Evolutionary conservation across 2,888 invertebrate genomes (phyloP).

Genomic region (Lissocephala sabroskyi): DNA sequence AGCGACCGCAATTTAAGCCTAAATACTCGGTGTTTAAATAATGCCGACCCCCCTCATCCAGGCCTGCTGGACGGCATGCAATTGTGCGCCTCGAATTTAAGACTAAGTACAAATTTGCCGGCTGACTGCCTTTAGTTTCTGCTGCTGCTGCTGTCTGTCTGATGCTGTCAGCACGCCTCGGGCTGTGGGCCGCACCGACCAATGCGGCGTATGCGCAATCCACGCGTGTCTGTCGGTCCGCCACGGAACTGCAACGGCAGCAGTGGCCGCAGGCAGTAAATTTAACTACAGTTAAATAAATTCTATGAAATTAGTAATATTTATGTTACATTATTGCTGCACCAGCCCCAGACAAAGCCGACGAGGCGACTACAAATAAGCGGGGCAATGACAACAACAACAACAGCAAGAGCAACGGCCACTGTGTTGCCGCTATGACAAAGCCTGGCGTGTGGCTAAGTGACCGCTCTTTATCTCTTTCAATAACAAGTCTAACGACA

Average conservation of each 20-base stretch:
- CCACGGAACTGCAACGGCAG: neutral
- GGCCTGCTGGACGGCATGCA: conserved; percentile 35
- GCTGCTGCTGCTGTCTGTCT: conserved; percentile 15
- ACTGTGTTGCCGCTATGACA: conserved; percentile 27
- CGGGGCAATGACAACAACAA: conserved; percentile 6
- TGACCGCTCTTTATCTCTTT: conserved; percentile 64
- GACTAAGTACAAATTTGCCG: conserved; percentile 49
- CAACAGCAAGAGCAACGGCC: conserved; percentile 1
- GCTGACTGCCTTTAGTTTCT: conserved; percentile 16
- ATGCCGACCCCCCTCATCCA: conserved; percentile 21
- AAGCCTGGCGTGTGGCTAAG: conserved; percentile 58
- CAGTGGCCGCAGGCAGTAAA: conserved; percentile 48
- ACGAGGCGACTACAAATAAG: conserved; percentile 42
- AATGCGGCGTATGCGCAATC: conserved; percentile 53
- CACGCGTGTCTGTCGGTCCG: neutral
- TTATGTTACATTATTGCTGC: conserved; percentile 51
- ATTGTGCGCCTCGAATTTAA: conserved; percentile 40
- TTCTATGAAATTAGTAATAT: conserved; percentile 63
- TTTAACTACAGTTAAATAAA: conserved; percentile 60
- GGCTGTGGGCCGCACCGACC: conserved; percentile 36
- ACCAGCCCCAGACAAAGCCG: neutral
- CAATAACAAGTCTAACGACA: conserved; percentile 55
- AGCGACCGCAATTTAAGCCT: conserved; percentile 59
- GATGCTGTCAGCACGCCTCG: conserved; percentile 52
- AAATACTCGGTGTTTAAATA: conserved; percentile 59